phyloP scores from a whole-genome alignment of 1,140 invertebrate genomes.

The Odontomachus brunneus region DNA sequence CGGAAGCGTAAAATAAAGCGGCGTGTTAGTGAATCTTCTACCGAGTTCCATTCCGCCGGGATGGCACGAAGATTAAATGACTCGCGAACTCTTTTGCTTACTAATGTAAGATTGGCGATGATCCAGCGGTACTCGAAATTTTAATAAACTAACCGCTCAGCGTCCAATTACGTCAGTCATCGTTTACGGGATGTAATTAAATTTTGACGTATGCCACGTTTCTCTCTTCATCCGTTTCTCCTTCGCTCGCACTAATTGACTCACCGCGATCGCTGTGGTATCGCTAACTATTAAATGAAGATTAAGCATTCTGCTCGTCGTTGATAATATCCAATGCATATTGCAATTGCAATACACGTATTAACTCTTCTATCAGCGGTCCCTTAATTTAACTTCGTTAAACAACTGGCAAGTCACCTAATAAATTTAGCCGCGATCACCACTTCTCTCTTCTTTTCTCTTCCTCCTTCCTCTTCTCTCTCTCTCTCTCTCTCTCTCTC shows the following conservation, averaged over 20 bases:
- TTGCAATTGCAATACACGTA: neutral
- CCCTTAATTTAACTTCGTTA: neutral
- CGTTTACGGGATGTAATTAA: slow-evolving; percentile 50
- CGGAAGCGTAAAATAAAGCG: neutral
- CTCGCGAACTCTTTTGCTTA: slow-evolving; percentile 47
- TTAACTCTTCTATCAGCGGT: neutral
- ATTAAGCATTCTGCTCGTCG: slow-evolving; percentile 4
- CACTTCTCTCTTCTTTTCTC: too few relatives aligned
- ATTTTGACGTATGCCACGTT: slow-evolving; percentile 47
- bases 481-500: neutral
- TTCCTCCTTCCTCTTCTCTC: too few relatives aligned
- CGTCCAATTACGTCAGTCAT: slow-evolving; percentile 58
- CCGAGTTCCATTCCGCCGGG: neutral
- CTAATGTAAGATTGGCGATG: slow-evolving; percentile 58
- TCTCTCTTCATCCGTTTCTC: neutral
- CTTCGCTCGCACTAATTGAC: slow-evolving; percentile 7
- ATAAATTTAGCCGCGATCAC: neutral
- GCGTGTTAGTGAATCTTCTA: slow-evolving; percentile 10
- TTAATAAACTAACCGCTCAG: slow-evolving; percentile 45
- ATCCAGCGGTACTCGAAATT: slow-evolving; percentile 53
- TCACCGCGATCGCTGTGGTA: slow-evolving; percentile 4
- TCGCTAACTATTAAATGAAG: slow-evolving; percentile 34
- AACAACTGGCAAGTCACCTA: neutral
- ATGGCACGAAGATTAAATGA: slow-evolving; percentile 39
- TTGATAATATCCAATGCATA: slow-evolving; percentile 1